A percentile compares a stretch with the other conserved stretches of the same genome.
phyloP scores from a whole-genome alignment of 2,888 invertebrate species.

The Nipponacmea schrenckii region DNA sequence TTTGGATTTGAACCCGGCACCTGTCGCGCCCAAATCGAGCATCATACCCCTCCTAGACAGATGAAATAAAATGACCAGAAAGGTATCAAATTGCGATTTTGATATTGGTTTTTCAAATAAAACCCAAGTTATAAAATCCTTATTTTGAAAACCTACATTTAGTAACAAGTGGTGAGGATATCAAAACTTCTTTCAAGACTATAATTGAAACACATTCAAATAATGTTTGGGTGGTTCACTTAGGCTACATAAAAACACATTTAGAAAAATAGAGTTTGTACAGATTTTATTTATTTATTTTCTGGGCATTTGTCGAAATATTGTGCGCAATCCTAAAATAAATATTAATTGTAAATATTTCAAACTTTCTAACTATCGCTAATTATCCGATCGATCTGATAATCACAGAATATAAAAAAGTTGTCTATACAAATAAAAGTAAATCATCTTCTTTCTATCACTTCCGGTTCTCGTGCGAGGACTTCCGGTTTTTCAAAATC shows the following conservation, averaged over 20 bases:
- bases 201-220: background rate
- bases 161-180: background rate
- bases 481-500: no score
- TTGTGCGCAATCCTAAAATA: background rate
- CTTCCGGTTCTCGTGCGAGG: no score
- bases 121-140: background rate
- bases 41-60: background rate
- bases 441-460: no score
- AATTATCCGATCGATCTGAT: no score
- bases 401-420: no score
- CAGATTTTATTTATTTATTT: background rate
- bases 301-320: background rate
- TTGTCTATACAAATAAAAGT: no score
- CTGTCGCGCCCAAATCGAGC: no score
- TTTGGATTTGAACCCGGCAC: no score
- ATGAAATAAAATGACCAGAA: background rate
- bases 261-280: background rate
- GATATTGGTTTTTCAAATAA: background rate
- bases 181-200: background rate
- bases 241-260: background rate
- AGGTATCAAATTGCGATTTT: background rate
- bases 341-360: background rate
- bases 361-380: no score
- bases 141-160: background rate
- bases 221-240: background rate